Percentiles rank a stretch among this genome's conserved stretches.
These are phyloP conservation scores for Hipposideros larvatus DNA, from an alignment of 2,797 vertebrate genomes.

Conservation along the genomic window DNA sequence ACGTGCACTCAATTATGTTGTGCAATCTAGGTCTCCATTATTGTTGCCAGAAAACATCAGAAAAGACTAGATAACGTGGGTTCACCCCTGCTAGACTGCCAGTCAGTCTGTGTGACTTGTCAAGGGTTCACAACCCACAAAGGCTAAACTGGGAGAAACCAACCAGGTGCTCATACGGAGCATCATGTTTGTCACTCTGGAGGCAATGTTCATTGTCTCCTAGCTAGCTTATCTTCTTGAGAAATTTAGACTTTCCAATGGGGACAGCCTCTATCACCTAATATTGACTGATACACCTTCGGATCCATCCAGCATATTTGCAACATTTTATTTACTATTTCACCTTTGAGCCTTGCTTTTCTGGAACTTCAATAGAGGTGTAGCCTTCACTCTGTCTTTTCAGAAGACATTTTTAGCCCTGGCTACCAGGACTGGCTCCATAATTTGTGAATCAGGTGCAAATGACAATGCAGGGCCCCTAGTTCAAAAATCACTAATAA, in stretches of 20 bases:
- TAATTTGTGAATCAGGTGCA: background rate
- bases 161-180: background rate
- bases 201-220: background rate
- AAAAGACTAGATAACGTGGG: background rate
- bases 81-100: background rate
- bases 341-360: background rate
- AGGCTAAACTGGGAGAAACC: background rate
- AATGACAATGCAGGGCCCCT: background rate
- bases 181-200: background rate
- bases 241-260: background rate
- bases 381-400: background rate
- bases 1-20: background rate
- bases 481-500: background rate
- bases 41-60: background rate
- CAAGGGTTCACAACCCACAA: background rate
- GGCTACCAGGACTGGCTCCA: background rate
- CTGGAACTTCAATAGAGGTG: background rate
- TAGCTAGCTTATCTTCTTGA: background rate
- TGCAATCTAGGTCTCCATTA: background rate
- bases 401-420: background rate
- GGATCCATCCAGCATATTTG: background rate
- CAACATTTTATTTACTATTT: background rate
- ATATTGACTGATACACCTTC: background rate
- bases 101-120: background rate
- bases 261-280: background rate